phyloP scores from a whole-genome alignment of 2,888 invertebrate species.

The Polietes domitor region DNA sequence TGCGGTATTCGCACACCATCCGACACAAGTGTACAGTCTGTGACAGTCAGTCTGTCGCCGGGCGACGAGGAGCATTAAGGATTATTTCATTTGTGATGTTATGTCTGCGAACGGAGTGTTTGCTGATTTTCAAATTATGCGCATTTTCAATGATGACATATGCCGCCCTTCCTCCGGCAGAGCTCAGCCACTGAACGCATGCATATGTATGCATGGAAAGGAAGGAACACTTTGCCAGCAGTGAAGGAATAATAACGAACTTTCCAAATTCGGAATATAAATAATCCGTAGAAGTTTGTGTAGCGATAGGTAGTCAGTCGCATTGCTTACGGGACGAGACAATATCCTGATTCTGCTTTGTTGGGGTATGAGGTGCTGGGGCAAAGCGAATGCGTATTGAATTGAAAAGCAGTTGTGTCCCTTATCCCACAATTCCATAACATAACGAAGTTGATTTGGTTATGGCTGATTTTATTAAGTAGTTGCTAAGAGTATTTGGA shows the following conservation, averaged over 20 bases:
- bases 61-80: constrained; percentile 22
- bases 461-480: background rate
- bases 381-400: background rate
- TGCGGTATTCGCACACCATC: too few species aligned
- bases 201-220: constrained; percentile 38
- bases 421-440: constrained; percentile 9
- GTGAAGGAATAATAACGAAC: constrained; percentile 3
- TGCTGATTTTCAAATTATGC: constrained; percentile 57
- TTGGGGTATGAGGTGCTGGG: background rate
- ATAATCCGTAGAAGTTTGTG: background rate
- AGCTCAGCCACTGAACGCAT: constrained; percentile 8
- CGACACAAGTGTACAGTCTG: too few species aligned
- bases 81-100: constrained; percentile 27
- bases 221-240: constrained; percentile 37
- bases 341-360: background rate
- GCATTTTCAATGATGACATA: constrained; percentile 60
- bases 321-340: background rate
- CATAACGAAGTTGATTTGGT: constrained; percentile 4
- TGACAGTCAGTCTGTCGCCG: too few species aligned
- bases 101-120: constrained; percentile 42
- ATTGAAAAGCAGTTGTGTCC: constrained; percentile 13
- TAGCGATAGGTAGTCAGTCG: background rate
- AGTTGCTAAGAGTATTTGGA: background rate
- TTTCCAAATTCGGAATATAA: background rate
- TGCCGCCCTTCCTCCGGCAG: constrained; percentile 32